Evolutionary conservation across 2,797 vertebrate species (phyloP).

Genomic region (Rhynchotus rufescens): DNA sequence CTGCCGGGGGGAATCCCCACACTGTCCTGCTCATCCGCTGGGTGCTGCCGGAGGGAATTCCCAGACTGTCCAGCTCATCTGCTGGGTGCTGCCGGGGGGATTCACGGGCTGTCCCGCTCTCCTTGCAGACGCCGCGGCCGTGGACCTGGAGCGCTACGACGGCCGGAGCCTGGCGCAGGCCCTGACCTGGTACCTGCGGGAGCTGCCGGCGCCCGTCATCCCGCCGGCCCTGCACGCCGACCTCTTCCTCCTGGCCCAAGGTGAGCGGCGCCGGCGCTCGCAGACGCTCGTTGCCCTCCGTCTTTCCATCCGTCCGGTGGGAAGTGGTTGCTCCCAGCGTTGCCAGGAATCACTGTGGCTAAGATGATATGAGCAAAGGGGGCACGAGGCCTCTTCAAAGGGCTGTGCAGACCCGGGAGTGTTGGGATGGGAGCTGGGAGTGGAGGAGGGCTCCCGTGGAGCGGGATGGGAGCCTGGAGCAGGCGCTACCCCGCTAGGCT

Average conservation of each 20-base stretch:
- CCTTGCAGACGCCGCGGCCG: slow-evolving; percentile 34
- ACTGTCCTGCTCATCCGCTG: no score
- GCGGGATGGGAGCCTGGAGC: background rate
- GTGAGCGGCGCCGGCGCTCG: background rate
- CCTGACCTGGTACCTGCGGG: slow-evolving; percentile 70
- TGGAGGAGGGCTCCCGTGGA: no score
- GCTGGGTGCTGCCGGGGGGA: background rate
- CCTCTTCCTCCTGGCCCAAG: slow-evolving; percentile 70
- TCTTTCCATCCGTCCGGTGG: background rate
- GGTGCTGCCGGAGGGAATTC: no score
- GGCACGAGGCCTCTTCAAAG: background rate
- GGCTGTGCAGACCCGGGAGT: no score
- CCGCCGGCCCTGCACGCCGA: slow-evolving; percentile 63
- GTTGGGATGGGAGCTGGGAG: no score
- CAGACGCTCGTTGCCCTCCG: no score
- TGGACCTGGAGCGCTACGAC: slow-evolving; percentile 64
- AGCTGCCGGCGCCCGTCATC: slow-evolving; percentile 56
- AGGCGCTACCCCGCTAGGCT: background rate
- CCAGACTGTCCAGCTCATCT: no score
- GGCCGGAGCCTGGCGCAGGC: slow-evolving; percentile 49
- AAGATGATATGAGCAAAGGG: background rate
- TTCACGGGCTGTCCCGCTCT: background rate
- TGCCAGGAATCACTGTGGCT: background rate
- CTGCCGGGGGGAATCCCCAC: no score
- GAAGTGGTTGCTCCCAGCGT: background rate